Percentiles rank a stretch among this genome's conserved stretches.
Evolutionary conservation across 2,797 vertebrate species (phyloP).

Genomic region (Sebastes alutus): DNA sequence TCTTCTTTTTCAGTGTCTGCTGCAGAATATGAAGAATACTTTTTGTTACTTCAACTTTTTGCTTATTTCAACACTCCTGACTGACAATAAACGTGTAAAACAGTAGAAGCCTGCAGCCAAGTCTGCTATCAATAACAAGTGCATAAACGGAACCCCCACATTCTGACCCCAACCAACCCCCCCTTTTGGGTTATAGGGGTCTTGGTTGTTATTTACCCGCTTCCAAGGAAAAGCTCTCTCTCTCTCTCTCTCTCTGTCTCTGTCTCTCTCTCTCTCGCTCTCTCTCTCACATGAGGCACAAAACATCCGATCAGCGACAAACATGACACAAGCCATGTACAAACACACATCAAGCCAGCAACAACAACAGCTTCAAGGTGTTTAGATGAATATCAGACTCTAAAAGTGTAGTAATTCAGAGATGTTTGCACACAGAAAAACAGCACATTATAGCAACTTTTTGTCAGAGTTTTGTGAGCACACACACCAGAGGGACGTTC

Average conservation of each 20-base stretch:
- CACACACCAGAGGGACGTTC: constrained; percentile 24
- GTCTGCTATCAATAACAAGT: constrained; percentile 65
- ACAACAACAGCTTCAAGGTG: not conserved
- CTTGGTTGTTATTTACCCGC: constrained; percentile 65
- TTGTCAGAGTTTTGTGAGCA: not conserved
- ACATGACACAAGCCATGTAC: constrained; percentile 51
- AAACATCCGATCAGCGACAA: constrained; percentile 66
- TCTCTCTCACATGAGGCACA: constrained; percentile 7
- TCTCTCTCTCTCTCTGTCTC: not conserved
- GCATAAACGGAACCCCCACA: constrained; percentile 61
- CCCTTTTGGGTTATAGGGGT: not conserved
- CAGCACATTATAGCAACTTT: not conserved
- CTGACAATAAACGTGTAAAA: not conserved
- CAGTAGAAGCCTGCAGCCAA: not conserved
- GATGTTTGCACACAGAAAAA: not conserved
- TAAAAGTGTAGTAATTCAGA: not conserved
- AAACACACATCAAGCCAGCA: not conserved
- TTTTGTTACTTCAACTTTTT: not conserved
- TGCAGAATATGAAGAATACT: not conserved
- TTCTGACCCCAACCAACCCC: constrained; percentile 36
- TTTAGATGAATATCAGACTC: not conserved
- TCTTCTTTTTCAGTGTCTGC: not conserved
- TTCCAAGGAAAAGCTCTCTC: constrained; percentile 43
- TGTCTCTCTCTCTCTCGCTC: not conserved
- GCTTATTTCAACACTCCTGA: not conserved